Percentiles rank a stretch among this genome's conserved stretches.
Evolutionary conservation across 2,113 vertebrate species (phyloP).

Genomic region (Archocentrus centrarchus): DNA sequence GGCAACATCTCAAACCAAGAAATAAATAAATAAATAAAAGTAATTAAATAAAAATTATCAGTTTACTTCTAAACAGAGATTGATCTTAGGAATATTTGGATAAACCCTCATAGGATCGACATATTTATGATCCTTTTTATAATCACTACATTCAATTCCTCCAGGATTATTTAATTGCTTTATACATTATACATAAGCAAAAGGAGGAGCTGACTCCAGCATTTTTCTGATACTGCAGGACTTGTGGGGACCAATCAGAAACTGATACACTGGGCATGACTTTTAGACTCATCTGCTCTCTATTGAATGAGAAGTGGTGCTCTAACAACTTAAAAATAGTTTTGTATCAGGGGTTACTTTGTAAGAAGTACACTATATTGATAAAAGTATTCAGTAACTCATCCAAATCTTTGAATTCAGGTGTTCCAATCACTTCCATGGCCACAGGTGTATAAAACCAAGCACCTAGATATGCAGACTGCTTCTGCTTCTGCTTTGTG

Average conservation of each 20-base stretch:
- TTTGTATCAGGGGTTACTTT: not conserved
- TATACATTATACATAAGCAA: not conserved
- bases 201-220: not conserved
- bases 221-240: not conserved
- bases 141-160: not conserved
- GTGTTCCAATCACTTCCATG: too few species aligned
- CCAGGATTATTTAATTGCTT: not conserved
- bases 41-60: rapidly evolving
- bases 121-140: not conserved
- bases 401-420: too few species aligned
- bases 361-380: not conserved
- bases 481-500: too few species aligned
- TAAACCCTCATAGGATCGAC: not conserved
- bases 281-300: not conserved
- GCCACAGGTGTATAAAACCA: too few species aligned
- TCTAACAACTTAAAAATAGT: not conserved
- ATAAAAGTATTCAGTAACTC: too few species aligned
- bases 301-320: not conserved
- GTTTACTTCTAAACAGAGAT: not conserved
- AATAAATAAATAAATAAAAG: not conserved
- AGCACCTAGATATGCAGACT: too few species aligned
- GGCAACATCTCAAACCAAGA: not conserved
- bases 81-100: not conserved
- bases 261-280: not conserved
- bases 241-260: not conserved